A percentile compares a stretch with the other conserved stretches of the same genome.
Conservation (phyloP, 2,113 vertebrate genomes). For the Brienomyrus brachyistius region DNA sequence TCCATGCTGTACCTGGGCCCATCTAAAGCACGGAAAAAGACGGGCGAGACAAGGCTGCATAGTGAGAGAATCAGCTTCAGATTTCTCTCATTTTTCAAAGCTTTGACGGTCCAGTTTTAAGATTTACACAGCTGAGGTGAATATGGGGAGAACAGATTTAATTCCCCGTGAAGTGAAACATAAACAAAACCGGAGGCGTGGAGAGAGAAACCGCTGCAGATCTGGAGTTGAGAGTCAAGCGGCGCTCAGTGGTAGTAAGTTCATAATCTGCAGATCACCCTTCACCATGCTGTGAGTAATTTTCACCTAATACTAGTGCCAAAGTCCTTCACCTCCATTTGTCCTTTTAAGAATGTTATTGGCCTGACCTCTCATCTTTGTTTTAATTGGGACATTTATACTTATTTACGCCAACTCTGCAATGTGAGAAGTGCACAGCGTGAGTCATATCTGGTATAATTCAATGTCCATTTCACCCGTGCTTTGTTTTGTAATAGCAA, state of each 20-base stretch:
- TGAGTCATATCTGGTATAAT: background rate
- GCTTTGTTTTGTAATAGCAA: background rate
- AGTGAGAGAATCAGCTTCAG: background rate
- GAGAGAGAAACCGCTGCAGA: background rate
- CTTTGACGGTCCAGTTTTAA: background rate
- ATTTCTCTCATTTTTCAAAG: background rate
- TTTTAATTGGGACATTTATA: background rate
- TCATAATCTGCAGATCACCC: background rate
- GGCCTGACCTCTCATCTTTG: background rate
- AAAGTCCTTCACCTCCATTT: background rate
- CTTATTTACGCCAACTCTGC: background rate
- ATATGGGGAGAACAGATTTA: background rate
- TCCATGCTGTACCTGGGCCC: background rate
- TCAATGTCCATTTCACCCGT: background rate
- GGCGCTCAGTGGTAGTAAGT: background rate
- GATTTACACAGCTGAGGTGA: background rate
- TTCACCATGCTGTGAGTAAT: background rate
- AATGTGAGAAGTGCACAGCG: background rate
- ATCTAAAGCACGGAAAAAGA: background rate
- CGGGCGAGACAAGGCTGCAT: background rate
- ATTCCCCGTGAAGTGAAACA: background rate
- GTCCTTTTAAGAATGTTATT: background rate
- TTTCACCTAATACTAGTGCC: background rate
- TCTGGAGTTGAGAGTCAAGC: background rate
- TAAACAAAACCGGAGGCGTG: background rate